Evolutionary conservation across 1,140 invertebrate genomes (phyloP).

Genomic region (Matsumurasca onukii): DNA sequence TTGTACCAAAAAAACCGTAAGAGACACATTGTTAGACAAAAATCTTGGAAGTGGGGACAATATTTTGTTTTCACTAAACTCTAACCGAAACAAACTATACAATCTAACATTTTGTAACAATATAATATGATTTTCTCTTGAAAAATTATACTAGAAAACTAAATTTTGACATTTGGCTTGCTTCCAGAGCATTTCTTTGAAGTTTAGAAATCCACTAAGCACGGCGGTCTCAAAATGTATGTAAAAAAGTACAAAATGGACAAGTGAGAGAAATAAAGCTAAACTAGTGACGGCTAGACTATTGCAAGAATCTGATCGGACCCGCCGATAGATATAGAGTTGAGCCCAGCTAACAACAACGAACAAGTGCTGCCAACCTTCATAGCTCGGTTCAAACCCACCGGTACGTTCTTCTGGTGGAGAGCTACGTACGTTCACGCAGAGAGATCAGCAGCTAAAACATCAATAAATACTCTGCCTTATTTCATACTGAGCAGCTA

Average conservation of each 20-base stretch:
- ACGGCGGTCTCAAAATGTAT: not conserved
- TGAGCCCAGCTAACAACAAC: conserved; percentile 21
- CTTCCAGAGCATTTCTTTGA: not conserved
- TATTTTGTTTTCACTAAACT: too few relatives aligned
- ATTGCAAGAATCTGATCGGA: conserved; percentile 17
- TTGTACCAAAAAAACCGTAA: too few relatives aligned
- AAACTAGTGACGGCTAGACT: conserved; percentile 18
- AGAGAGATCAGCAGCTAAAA: not conserved
- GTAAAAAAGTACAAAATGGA: conserved; percentile 25
- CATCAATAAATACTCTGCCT: conserved; percentile 19
- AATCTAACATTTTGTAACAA: not conserved
- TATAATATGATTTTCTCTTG: not conserved
- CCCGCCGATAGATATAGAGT: not conserved
- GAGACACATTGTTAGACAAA: too few relatives aligned
- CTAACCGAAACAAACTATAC: too few relatives aligned
- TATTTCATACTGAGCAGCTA: conserved; percentile 21
- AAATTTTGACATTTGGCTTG: not conserved
- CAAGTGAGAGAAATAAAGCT: conserved; percentile 18
- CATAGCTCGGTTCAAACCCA: not conserved
- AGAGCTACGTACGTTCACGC: too few relatives aligned
- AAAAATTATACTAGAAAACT: not conserved
- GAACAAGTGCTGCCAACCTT: not conserved
- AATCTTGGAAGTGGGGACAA: too few relatives aligned
- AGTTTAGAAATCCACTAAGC: conserved; percentile 20
- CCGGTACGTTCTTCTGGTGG: too few relatives aligned